Conservation (phyloP, 2,888 invertebrate genomes). For the Ramazzottius varieornatus region DNA sequence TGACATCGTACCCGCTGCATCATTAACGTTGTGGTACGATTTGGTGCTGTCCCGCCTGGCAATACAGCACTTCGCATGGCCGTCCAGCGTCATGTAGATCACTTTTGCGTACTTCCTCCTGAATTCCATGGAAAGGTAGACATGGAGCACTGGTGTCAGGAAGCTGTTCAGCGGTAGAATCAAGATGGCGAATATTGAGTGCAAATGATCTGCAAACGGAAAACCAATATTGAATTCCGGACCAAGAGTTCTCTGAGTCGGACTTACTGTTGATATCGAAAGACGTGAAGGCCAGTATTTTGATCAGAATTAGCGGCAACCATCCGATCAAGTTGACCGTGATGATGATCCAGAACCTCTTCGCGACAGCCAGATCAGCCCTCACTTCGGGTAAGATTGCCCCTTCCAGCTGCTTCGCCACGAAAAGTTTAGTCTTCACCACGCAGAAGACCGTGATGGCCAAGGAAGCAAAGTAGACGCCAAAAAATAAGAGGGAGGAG, state of each 20-base stretch:
- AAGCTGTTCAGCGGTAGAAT: neutral
- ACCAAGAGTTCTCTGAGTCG: too few species aligned
- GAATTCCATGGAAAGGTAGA: neutral
- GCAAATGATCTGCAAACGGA: neutral
- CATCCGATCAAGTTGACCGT: neutral
- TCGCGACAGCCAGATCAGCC: neutral
- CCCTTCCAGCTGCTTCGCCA: neutral
- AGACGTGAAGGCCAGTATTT: neutral
- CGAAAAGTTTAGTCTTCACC: neutral
- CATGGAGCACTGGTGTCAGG: neutral
- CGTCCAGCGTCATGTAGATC: neutral
- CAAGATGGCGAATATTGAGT: neutral
- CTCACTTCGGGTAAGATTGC: neutral
- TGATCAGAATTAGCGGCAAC: slow-evolving; percentile 3
- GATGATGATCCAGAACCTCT: neutral
- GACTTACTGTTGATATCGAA: neutral
- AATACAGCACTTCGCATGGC: neutral
- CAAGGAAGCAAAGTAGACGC: neutral
- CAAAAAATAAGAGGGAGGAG: neutral
- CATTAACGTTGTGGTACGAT: too few species aligned
- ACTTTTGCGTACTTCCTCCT: neutral
- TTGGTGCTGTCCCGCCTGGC: too few species aligned
- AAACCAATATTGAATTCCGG: too few species aligned
- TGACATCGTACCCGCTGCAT: too few species aligned
- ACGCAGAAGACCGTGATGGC: neutral